Conservation (phyloP, 2,797 vertebrate genomes). For the Champsocephalus gunnari region DNA sequence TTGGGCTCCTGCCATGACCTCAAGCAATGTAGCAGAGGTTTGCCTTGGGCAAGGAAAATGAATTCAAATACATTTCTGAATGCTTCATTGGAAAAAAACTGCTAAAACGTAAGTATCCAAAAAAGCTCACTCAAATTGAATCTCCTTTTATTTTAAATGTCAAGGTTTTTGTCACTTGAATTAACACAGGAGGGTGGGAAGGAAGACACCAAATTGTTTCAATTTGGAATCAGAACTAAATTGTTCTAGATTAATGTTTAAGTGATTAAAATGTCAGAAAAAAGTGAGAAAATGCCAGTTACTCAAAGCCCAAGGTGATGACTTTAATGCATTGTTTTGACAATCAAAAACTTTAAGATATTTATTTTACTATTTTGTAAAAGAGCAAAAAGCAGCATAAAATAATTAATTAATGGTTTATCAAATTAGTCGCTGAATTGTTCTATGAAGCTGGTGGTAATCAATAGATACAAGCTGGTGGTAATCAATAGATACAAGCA, state of each 20-base stretch:
- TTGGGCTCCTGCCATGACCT: slow-evolving; percentile 24
- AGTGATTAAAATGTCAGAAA: too few species aligned
- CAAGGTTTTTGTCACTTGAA: slow-evolving; percentile 3
- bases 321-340: too few species aligned
- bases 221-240: too few species aligned
- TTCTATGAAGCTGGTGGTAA: not conserved
- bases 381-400: too few species aligned
- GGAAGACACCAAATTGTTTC: not conserved
- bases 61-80: slow-evolving; percentile 31
- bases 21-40: not conserved
- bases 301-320: too few species aligned
- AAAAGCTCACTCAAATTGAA: not conserved
- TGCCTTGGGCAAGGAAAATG: slow-evolving; percentile 4
- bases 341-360: too few species aligned
- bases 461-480: too few species aligned
- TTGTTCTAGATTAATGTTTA: too few species aligned
- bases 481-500: not conserved
- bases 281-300: too few species aligned
- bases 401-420: too few species aligned
- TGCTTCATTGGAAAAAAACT: slow-evolving; percentile 1
- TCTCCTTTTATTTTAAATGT: not conserved
- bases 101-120: not conserved
- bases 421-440: too few species aligned
- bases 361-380: too few species aligned
- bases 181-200: not conserved